Base-by-base conservation (phyloP, 2,797 vertebrate genomes). In the Gobionotothen gibberifrons region DNA sequence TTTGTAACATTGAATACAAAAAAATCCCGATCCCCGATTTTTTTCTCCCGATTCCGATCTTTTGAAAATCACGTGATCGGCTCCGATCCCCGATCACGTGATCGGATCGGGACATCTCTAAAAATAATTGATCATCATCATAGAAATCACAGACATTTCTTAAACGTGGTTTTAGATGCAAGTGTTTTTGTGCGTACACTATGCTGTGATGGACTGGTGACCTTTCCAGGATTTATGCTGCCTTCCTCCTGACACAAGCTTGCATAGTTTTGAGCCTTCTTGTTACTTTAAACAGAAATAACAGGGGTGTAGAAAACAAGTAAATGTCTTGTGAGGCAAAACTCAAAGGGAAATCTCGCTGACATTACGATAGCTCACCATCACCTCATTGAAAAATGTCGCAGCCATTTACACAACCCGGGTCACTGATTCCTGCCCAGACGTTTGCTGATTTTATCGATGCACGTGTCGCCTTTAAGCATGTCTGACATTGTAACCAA, bases 241-340 rank as follows among this genome's bases (percentile, higher is more conserved):
- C 63, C 48, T 46, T 77, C 59, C 29, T 36, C 19, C 49, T 39
- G 40, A 43, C 57, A 83, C 36, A 58, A 46, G 42, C 51, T 51
- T 39, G 52, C 70, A 19, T 21, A 65, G 22, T 85, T 43, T 58
- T 3, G 6, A 61, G 52, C 29, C 21, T 72, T 76, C 48, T 12
- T 79, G 51, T 58, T 72, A 52, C 84, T 80, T 62, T 77, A 32
- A 63, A 42, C 39, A 16, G 32, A 26, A 87, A 61, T 64, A 63
- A 56, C 29, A 17, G n/a, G n/a, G 19, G n/a, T 69, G 26, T 55
- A 15, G 29, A 59, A 54, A 55, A 13, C 61, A 4, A 58, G 6
- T 17, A 60, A 61, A 64, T 53, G 40, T 58, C 43, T 58, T 58
- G n/a, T n/a, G n/a, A n/a, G n/a, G 26, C 39, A 68, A 52, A 67